Evolutionary conservation across 2,888 invertebrate genomes (phyloP).

Genomic region (Microctonus brassicae): DNA sequence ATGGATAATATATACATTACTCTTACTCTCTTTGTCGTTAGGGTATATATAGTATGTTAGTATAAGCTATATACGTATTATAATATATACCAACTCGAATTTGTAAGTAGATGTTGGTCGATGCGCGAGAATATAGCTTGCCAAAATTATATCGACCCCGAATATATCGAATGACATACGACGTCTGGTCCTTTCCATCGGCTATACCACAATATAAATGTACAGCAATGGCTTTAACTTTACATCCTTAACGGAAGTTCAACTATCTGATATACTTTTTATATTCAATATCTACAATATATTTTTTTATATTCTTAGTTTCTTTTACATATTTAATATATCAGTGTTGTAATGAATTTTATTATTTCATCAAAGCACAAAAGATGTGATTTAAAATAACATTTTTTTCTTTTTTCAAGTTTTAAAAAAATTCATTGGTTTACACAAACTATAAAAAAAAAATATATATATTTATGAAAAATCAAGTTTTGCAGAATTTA

Average conservation of each 20-base stretch:
- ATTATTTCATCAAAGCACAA: too few species aligned
- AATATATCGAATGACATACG: slow-evolving; percentile 54
- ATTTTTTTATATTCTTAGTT: not conserved
- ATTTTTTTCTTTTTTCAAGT: too few species aligned
- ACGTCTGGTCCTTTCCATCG: slow-evolving; percentile 55
- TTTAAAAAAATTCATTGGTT: too few species aligned
- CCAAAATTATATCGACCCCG: slow-evolving; percentile 65
- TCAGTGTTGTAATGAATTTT: too few species aligned
- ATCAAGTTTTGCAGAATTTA: not conserved
- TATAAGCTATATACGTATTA: slow-evolving; percentile 7
- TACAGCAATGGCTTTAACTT: not conserved
- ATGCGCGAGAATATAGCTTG: slow-evolving; percentile 59
- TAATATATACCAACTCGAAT: not conserved
- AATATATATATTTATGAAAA: slow-evolving; percentile 1
- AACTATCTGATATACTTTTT: not conserved
- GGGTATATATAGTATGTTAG: not conserved
- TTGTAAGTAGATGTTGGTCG: slow-evolving; percentile 31
- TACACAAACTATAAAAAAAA: too few species aligned
- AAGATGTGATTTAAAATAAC: too few species aligned
- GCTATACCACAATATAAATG: slow-evolving; percentile 30
- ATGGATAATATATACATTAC: slow-evolving; percentile 58
- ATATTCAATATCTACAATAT: not conserved
- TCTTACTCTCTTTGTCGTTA: slow-evolving; percentile 23
- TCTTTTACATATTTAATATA: too few species aligned
- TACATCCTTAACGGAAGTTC: not conserved